phyloP scores from a whole-genome alignment of 2,113 vertebrate genomes.

The Pampusana beccarii region DNA sequence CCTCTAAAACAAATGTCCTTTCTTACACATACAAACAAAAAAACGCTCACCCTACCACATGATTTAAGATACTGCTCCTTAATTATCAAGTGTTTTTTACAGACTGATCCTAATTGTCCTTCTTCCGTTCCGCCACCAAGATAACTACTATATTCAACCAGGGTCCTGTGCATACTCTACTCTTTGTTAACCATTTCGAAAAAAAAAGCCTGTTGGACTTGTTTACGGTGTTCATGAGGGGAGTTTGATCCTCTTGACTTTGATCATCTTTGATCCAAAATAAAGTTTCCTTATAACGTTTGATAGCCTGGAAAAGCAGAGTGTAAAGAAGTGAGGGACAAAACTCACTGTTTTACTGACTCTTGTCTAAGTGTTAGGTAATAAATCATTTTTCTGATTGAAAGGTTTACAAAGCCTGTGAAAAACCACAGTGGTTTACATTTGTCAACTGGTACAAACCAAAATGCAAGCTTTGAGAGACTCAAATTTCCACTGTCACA shows the following conservation, averaged over 20 bases:
- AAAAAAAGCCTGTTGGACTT: neutral
- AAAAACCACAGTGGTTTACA: neutral
- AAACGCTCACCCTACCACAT: accelerated
- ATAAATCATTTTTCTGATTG: neutral
- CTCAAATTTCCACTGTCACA: neutral
- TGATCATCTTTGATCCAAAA: neutral
- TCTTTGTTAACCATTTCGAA: neutral
- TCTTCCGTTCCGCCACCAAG: neutral
- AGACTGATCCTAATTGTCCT: neutral
- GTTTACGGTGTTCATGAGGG: neutral
- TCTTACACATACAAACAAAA: neutral
- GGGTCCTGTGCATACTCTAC: neutral
- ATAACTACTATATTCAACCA: neutral
- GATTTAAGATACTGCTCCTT: neutral
- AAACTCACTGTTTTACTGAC: neutral
- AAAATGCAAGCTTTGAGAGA: neutral
- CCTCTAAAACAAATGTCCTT: neutral
- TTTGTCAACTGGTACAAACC: neutral
- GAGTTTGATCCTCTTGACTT: neutral
- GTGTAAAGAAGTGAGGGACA: neutral
- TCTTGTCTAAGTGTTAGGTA: neutral
- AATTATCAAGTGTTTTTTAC: neutral
- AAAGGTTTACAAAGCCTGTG: neutral
- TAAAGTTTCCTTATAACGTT: neutral
- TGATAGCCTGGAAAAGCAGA: neutral